Conservation (phyloP, 2,888 invertebrate genomes). For the Amphipoea oculea region DNA sequence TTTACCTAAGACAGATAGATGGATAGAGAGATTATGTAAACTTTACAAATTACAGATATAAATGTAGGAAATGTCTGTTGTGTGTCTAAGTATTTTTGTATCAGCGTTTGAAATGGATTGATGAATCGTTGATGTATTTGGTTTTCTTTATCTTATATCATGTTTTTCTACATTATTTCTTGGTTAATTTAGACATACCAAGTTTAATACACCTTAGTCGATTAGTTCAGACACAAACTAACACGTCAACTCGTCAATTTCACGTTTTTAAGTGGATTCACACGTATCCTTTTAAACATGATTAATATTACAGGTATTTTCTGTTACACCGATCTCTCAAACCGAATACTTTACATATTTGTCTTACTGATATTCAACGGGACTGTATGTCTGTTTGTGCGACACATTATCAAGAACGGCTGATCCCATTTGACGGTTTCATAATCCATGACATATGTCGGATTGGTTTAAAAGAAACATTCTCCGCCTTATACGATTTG, state of each 20-base stretch:
- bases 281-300: slow-evolving; percentile 16
- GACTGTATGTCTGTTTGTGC: slow-evolving; percentile 41
- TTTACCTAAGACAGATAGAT: not conserved
- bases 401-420: slow-evolving; percentile 44
- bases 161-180: not conserved
- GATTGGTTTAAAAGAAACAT: slow-evolving; percentile 42
- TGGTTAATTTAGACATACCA: not conserved
- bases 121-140: not conserved
- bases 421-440: slow-evolving; percentile 44
- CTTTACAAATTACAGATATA: not conserved
- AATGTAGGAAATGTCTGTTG: not conserved
- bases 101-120: not conserved
- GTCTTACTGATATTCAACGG: slow-evolving; percentile 38
- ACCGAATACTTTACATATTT: slow-evolving; percentile 29
- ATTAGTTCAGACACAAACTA: not conserved
- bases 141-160: not conserved
- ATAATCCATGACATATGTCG: slow-evolving; percentile 46
- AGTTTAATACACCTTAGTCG: too few relatives aligned
- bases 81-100: not conserved
- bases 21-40: not conserved
- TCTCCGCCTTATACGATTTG: slow-evolving; percentile 23
- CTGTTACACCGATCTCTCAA: slow-evolving; percentile 15
- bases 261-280: slow-evolving; percentile 12
- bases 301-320: slow-evolving; percentile 27
- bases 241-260: slow-evolving; percentile 3